Evolutionary conservation across 2,797 vertebrate species (phyloP).

Genomic region (Bufotes viridis): DNA sequence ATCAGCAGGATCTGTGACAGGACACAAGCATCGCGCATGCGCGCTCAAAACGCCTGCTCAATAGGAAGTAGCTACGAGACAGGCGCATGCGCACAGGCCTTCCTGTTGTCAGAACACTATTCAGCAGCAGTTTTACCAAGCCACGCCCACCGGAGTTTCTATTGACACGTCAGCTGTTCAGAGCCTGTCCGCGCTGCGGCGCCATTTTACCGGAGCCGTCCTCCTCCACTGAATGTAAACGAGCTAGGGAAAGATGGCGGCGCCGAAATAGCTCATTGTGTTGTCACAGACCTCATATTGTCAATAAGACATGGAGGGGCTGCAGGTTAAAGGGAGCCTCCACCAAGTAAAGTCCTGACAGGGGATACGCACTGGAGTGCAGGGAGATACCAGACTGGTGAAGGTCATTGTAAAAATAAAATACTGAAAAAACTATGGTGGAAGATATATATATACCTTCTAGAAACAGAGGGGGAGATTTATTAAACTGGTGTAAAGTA

Average conservation of each 20-base stretch:
- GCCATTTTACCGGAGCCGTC: not conserved
- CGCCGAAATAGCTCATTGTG: not conserved
- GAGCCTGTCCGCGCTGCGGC: not conserved
- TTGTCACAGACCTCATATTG: no score
- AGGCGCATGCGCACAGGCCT: not conserved
- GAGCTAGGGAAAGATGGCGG: not conserved
- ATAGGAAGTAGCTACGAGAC: rapidly evolving
- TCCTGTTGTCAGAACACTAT: not conserved
- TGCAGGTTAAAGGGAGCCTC: no score
- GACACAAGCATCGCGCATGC: not conserved
- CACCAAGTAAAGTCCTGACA: no score
- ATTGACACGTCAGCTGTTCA: not conserved
- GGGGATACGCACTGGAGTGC: no score
- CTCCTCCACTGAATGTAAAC: not conserved
- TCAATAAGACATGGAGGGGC: not conserved
- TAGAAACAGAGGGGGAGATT: no score
- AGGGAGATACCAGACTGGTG: no score
- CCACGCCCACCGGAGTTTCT: not conserved
- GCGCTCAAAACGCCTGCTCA: not conserved
- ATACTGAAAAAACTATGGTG: no score
- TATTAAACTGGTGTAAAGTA: no score
- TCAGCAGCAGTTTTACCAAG: not conserved
- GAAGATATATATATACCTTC: no score
- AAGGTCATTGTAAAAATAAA: no score
- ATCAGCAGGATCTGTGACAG: not conserved